phyloP scores from a whole-genome alignment of 64 coral and sea anemone genomes.

The Acropora tenuis region DNA sequence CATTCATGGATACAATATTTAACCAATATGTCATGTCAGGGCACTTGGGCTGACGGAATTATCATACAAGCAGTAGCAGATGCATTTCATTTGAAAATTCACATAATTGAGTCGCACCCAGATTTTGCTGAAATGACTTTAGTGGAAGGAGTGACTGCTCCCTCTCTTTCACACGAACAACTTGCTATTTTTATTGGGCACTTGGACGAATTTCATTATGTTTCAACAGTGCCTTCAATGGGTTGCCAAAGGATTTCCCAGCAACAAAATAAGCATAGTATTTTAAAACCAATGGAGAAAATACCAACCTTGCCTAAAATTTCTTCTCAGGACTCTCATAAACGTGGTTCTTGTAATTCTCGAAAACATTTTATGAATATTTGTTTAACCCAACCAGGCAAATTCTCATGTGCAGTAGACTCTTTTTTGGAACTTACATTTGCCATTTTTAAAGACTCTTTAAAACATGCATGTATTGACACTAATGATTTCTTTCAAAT shows the following conservation, averaged over 20 bases:
- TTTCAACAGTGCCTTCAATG: conserved; percentile 3
- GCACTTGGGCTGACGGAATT: too few relatives aligned
- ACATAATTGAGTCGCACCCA: too few relatives aligned
- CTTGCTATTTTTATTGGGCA: conserved; percentile 35
- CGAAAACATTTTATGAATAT: conserved; percentile 39
- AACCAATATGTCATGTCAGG: too few relatives aligned
- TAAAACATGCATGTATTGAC: conserved; percentile 7
- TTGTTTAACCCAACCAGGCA: conserved; percentile 22
- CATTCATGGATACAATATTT: too few relatives aligned
- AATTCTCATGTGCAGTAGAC: too few relatives aligned
- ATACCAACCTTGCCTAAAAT: not conserved
- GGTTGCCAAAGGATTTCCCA: not conserved
- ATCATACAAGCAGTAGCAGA: too few relatives aligned
- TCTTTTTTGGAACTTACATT: too few relatives aligned
- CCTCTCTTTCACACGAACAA: not conserved
- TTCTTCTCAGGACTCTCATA: not conserved
- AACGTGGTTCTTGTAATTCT: conserved; percentile 1
- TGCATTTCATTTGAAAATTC: too few relatives aligned
- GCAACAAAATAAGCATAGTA: not conserved
- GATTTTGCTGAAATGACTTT: too few relatives aligned
- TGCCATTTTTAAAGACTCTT: too few relatives aligned
- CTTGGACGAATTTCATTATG: not conserved
- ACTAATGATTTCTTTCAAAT: conserved; percentile 22
- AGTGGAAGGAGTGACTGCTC: conserved; percentile 33
- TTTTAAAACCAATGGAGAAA: conserved; percentile 6